phyloP scores from a whole-genome alignment of 2,113 vertebrate species.

The Ictalurus furcatus region DNA sequence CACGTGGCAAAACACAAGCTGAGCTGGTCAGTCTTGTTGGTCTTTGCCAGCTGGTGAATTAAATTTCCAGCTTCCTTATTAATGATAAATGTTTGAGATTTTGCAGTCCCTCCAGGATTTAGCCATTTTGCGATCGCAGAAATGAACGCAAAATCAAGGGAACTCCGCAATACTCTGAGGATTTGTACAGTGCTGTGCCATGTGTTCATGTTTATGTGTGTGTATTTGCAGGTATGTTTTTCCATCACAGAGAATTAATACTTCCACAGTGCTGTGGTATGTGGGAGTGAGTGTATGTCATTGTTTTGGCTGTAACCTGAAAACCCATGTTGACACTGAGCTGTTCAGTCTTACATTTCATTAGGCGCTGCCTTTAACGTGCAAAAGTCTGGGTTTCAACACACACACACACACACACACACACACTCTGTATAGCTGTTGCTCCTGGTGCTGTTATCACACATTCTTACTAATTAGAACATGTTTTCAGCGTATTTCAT shows the following conservation, averaged over 20 bases:
- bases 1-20: not conserved
- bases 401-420: slow-evolving; percentile 24
- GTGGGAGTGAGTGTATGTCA: slow-evolving; percentile 15
- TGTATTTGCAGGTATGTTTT: slow-evolving; percentile 8
- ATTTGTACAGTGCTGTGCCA: not conserved
- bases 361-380: slow-evolving; percentile 32
- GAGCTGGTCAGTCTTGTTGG: not conserved
- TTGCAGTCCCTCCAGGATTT: too few relatives aligned
- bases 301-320: slow-evolving; percentile 47
- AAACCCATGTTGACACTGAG: slow-evolving; percentile 44
- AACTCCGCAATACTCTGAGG: not conserved
- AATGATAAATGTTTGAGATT: not conserved
- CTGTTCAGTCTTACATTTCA: slow-evolving; percentile 49
- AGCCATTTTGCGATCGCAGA: too few relatives aligned
- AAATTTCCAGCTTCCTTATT: not conserved
- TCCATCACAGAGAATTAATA: not conserved
- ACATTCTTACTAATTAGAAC: slow-evolving; percentile 19
- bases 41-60: not conserved
- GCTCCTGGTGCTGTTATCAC: not conserved
- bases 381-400: slow-evolving; percentile 43
- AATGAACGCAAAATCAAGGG: too few relatives aligned
- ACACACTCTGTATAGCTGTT: not conserved
- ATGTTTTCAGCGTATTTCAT: not conserved
- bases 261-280: not conserved
- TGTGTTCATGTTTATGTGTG: not conserved